Percentiles rank a stretch among this genome's conserved stretches.
Evolutionary conservation across 2,888 invertebrate genomes (phyloP).

Genomic region (Yponomeuta cagnagella): DNA sequence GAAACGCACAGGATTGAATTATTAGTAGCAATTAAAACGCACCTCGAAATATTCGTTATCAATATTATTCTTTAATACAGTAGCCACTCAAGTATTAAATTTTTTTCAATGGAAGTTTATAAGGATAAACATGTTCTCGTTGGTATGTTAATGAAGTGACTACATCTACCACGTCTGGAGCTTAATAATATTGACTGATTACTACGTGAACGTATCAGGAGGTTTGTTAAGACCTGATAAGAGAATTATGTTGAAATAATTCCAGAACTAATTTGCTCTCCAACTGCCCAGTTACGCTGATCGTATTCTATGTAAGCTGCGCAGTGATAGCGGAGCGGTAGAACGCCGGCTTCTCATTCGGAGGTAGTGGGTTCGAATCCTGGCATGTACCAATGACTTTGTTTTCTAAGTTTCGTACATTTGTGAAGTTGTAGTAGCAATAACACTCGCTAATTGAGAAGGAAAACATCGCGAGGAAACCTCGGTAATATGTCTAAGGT

Average conservation of each 20-base stretch:
- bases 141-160: slow-evolving; percentile 44
- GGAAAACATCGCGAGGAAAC: too few relatives aligned
- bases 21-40: slow-evolving; percentile 65
- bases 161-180: not conserved
- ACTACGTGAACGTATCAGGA: not conserved
- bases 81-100: slow-evolving; percentile 68
- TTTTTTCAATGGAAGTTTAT: slow-evolving; percentile 66
- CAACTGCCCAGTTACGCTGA: too few relatives aligned
- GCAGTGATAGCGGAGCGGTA: too few relatives aligned
- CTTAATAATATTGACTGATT: slow-evolving; percentile 16
- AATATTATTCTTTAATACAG: slow-evolving; percentile 70
- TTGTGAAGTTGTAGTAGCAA: too few relatives aligned
- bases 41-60: slow-evolving; percentile 58
- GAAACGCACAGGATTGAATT: slow-evolving; percentile 62
- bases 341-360: too few relatives aligned
- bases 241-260: not conserved
- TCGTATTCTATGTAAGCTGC: too few relatives aligned
- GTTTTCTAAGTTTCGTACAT: too few relatives aligned
- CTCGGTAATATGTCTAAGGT: too few relatives aligned
- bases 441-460: too few relatives aligned
- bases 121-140: slow-evolving; percentile 35
- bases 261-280: not conserved
- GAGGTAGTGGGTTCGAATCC: too few relatives aligned
- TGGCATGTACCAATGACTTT: too few relatives aligned
- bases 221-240: not conserved